Base-by-base conservation (phyloP, 2,797 vertebrate species). In the Tragelaphus eurycerus region DNA sequence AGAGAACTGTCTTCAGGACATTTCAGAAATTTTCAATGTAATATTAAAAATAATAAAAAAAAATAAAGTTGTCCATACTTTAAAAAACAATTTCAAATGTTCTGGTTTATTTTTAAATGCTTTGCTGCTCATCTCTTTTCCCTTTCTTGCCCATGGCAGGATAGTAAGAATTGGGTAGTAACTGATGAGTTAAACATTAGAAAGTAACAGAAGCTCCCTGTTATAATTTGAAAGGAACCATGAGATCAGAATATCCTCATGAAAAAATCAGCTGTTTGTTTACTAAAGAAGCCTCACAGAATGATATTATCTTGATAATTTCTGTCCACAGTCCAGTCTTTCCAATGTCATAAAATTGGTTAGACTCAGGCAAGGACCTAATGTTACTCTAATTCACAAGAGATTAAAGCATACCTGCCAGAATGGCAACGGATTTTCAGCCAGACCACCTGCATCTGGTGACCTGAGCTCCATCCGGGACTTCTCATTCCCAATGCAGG, bases 41-140 rank as follows among this genome's bases (percentile, higher is more conserved):
- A 96, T 59, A 90, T 64, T 71, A 86, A 83, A 96, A 90, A 89
- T 7, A 50, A 79, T 12, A 50, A 74, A 97, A 94, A 94, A 95
- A 93, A 67, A 71, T 31, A 78, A 94, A 96, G n/a, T 43, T 89
- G 43, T 31, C 48, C 21, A 79, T 57, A 86, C 85, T 94, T 93
- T 67, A 34, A 11, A 96, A 71, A 87, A 54, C 52, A 57, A 94
- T 57, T 97, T 90, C 16, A 95, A 90, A 87, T 92, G 88, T 1
- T 85, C 19, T 17, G 23, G 19, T 62, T 91, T 83, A 91, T 54
- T 87, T 86, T 90, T 83, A 64, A 94, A 86, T 92, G 52, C 34
- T 62, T 88, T 14, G 12, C 34, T 88, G 11, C 0, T 94, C 50
- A 38, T 19, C 92, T 76, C 82, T 86, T 95, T 90, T 81, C 43